These are phyloP conservation scores for Drosophila falleni DNA, from an alignment of 2,888 invertebrate species.

Conservation along the genomic window DNA sequence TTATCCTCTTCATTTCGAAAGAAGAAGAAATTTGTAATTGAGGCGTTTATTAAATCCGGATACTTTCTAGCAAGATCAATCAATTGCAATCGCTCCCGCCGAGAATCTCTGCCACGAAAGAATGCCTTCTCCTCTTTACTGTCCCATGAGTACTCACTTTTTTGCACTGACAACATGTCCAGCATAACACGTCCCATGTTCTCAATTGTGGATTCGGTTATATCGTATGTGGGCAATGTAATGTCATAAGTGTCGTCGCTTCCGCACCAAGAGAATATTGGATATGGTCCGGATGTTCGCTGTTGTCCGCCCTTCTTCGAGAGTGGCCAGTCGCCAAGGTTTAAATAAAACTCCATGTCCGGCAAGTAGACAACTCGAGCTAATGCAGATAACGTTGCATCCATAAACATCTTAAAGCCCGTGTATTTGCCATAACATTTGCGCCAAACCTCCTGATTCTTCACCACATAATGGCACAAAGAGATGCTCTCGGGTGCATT, in stretches of 20 bases:
- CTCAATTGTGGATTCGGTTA: slow-evolving; percentile 96
- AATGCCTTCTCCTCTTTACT: slow-evolving; percentile 91
- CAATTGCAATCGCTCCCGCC: slow-evolving; percentile 93
- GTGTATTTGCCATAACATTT: slow-evolving; percentile 97
- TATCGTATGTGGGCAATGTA: slow-evolving; percentile 97
- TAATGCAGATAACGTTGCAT: slow-evolving; percentile 93
- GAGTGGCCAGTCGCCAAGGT: slow-evolving; percentile 98
- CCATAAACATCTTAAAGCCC: slow-evolving; percentile 98
- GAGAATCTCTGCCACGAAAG: slow-evolving; percentile 97
- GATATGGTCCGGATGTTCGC: slow-evolving; percentile 87
- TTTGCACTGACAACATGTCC: slow-evolving; percentile 96
- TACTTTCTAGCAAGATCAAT: slow-evolving; percentile 91
- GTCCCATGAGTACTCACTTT: slow-evolving; percentile 90
- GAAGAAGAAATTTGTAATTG: slow-evolving; percentile 98
- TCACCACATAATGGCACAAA: slow-evolving; percentile 95
- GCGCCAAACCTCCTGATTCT: slow-evolving; percentile 93
- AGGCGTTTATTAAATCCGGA: slow-evolving; percentile 94
- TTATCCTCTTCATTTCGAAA: slow-evolving; percentile 92
- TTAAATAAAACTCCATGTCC: slow-evolving; percentile 95
- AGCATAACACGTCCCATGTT: slow-evolving; percentile 96
- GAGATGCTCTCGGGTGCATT: slow-evolving; percentile 93
- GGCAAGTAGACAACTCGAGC: slow-evolving; percentile 92
- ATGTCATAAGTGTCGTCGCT: slow-evolving; percentile 94
- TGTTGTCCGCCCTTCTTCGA: slow-evolving; percentile 86
- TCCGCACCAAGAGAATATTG: slow-evolving; percentile 99